These are phyloP conservation scores for Alaudala cheleensis DNA, from an alignment of 2,113 vertebrate species.

Conservation along the genomic window DNA sequence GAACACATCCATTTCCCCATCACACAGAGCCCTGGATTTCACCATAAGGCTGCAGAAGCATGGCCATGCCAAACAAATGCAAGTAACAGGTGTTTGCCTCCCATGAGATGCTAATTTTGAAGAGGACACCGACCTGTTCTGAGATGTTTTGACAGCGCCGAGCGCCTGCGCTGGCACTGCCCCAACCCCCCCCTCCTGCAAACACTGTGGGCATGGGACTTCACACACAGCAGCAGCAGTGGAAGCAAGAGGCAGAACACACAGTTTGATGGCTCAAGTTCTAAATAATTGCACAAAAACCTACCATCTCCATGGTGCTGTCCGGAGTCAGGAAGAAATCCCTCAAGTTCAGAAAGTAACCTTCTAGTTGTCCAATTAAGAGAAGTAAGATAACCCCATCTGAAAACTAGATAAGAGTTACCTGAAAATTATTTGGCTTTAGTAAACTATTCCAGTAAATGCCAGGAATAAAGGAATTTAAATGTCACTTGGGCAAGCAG, in stretches of 20 bases:
- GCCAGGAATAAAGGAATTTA: background rate
- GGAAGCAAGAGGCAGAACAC: background rate
- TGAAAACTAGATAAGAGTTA: conserved; percentile 80
- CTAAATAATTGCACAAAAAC: background rate
- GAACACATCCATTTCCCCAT: accelerated
- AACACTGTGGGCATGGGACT: background rate
- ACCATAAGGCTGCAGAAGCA: background rate
- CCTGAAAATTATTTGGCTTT: background rate
- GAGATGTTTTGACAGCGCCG: background rate
- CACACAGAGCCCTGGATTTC: background rate
- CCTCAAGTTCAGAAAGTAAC: conserved; percentile 87
- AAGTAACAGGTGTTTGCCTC: background rate
- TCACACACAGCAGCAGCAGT: background rate
- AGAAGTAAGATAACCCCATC: conserved; percentile 91
- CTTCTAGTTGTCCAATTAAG: conserved; percentile 90
- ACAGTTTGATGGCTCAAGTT: background rate
- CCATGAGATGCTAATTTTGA: background rate
- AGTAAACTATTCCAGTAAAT: background rate
- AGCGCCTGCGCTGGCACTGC: accelerated
- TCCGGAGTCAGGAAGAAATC: conserved; percentile 85
- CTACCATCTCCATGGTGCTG: conserved; percentile 83
- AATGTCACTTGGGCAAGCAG: background rate
- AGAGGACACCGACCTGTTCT: background rate
- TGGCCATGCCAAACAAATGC: background rate
- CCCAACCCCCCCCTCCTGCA: background rate